Conservation (phyloP, 2,113 vertebrate genomes). For the Pyxicephalus adspersus region DNA sequence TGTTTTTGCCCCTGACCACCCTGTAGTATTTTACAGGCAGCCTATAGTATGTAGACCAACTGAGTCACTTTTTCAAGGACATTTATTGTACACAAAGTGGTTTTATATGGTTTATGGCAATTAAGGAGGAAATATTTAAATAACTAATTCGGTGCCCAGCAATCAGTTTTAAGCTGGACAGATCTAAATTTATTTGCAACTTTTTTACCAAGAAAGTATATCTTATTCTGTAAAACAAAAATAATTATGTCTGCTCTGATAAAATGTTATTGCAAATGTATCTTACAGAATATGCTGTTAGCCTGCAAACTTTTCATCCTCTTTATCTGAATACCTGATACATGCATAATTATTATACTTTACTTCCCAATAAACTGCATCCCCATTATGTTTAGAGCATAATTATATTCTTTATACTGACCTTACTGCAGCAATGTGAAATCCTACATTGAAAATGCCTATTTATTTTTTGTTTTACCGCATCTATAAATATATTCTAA, state of each 20-base stretch:
- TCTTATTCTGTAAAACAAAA: too few species aligned
- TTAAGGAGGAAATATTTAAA: too few species aligned
- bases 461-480: constrained; percentile 16
- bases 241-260: neutral
- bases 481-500: constrained; percentile 6
- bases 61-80: too few species aligned
- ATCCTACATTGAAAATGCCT: neutral
- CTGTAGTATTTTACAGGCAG: too few species aligned
- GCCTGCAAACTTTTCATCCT: neutral
- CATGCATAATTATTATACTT: neutral
- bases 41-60: too few species aligned
- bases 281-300: neutral
- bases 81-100: too few species aligned
- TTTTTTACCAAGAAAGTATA: too few species aligned
- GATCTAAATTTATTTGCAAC: too few species aligned
- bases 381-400: neutral
- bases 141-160: too few species aligned
- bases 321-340: neutral
- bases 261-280: neutral
- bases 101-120: too few species aligned
- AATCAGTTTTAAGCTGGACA: too few species aligned
- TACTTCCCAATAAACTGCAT: neutral
- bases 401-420: neutral
- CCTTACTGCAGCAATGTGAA: neutral
- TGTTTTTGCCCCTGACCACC: too few species aligned